phyloP scores from a whole-genome alignment of 1,140 invertebrate species.

The Brachionus paranguensis region DNA sequence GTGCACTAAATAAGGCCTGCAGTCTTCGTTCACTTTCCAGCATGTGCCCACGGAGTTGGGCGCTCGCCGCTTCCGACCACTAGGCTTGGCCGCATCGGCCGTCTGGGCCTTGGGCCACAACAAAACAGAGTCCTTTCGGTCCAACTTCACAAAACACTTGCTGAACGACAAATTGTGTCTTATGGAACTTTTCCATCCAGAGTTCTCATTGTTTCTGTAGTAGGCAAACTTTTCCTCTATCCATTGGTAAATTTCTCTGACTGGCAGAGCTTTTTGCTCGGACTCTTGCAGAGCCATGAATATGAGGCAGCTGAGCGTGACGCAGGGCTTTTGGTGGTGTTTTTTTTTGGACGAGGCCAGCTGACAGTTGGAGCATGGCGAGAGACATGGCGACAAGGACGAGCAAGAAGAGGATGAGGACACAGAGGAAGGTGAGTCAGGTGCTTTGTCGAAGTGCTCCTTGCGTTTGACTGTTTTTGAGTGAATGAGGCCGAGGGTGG shows the following conservation, averaged over 20 bases:
- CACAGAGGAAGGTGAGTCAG: neutral
- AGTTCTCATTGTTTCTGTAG: conserved; percentile 53
- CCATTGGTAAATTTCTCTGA: conserved; percentile 64
- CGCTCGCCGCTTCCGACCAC: neutral
- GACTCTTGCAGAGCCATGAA: conserved; percentile 95
- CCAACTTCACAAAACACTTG: conserved; percentile 60
- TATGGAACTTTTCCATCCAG: conserved; percentile 61
- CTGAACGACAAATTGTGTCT: conserved; percentile 60
- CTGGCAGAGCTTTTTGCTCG: conserved; percentile 75
- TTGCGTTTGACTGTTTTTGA: neutral
- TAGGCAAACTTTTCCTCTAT: conserved; percentile 55
- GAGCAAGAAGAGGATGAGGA: conserved; percentile 9
- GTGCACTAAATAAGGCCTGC: neutral
- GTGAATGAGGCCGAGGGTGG: neutral
- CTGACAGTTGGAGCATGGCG: neutral
- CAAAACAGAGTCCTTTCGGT: conserved; percentile 41
- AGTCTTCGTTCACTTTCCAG: conserved; percentile 32
- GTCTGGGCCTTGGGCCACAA: neutral
- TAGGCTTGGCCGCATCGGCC: neutral
- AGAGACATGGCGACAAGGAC: conserved; percentile 1
- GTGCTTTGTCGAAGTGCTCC: neutral
- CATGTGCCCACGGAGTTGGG: neutral
- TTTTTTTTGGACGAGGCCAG: neutral
- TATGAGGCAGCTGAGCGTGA: conserved; percentile 88
- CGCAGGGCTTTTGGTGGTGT: conserved; percentile 71